Evolutionary conservation across 2,113 vertebrate species (phyloP), one percentile per base, ranked within the genome.

Genomic region (Malurus melanocephalus): DNA sequence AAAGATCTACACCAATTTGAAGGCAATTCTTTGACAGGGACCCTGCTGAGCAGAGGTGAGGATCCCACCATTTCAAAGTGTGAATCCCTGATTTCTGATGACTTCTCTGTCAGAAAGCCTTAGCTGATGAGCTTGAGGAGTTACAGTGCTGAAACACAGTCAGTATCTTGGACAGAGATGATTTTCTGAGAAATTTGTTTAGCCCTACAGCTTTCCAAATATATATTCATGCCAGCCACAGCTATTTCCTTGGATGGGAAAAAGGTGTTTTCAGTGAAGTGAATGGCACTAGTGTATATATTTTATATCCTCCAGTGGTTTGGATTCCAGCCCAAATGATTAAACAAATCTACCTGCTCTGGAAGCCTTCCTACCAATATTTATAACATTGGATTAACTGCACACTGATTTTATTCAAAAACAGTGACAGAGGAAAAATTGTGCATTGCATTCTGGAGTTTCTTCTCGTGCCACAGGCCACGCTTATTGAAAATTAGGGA

Each of bases 291-390:
- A 91, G 80, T 96, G 59, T 94, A 87, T 59, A n/a, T 60, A 72
- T 79, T 81, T 94, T 90, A 80, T 89, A 93, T 76, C 74, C 92
- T 95, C 75, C 77, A 88, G 93, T 90, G 75, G 89, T 80, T 95
- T 96, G 96, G 91, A 95, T 76, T 68, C 48, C 52, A 88, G 90
- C 90, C 93, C 91, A 93, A 95, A 74, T 35, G 82, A 94, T 93
- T 95, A 93, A 96, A 96, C 82, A 91, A 94, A 93, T 94, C 87
- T 94, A 95, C 95, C 90, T 96, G 93, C 66, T 94, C 73, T 92
- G 87, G 85, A 94, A 78, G 61, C 62, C 52, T 85, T 93, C 74
- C 68, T 80, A 91, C 74, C 74, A 87, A 80, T 57, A 95, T 90
- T 92, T 93, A 76, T 89, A 95, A 80, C 80, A 77, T 43, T 42